phyloP scores from a whole-genome alignment of 1,140 invertebrate genomes.

The Cepaea nemoralis region DNA sequence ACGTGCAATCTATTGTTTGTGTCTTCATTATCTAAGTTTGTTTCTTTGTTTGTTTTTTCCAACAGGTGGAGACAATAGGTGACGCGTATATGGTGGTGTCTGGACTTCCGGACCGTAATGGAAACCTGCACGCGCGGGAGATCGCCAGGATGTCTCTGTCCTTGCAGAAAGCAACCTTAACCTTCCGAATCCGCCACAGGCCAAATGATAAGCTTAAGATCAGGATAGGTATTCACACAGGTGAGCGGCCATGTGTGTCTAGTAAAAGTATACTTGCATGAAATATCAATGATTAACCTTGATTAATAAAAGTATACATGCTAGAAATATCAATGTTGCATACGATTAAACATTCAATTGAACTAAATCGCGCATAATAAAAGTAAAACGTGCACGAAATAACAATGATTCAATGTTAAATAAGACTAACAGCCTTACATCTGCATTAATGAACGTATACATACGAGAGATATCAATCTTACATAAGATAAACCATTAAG shows the following conservation, averaged over 20 bases:
- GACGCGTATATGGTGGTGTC: constrained; percentile 93
- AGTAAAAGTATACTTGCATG: not conserved
- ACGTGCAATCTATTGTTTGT: too few species aligned
- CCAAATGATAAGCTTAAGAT: constrained; percentile 86
- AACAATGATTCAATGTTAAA: too few species aligned
- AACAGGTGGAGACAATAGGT: constrained; percentile 94
- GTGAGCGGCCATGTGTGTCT: constrained; percentile 72
- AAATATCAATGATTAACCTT: not conserved
- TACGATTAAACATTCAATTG: too few species aligned
- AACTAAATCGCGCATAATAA: too few species aligned
- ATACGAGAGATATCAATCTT: too few species aligned
- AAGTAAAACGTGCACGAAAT: too few species aligned
- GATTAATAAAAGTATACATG: too few species aligned
- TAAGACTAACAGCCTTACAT: too few species aligned
- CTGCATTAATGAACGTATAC: too few species aligned
- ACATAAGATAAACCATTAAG: too few species aligned
- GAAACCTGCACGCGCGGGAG: constrained; percentile 76
- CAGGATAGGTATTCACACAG: constrained; percentile 94
- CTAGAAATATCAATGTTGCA: too few species aligned
- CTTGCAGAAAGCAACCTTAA: constrained; percentile 85
- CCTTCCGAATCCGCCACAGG: constrained; percentile 88
- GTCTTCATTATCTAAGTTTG: not conserved
- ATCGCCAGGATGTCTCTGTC: constrained; percentile 87
- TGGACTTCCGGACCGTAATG: constrained; percentile 76
- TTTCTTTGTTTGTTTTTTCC: constrained; percentile 43